Conservation (phyloP, 2,113 vertebrate genomes). For the Brachypodius melanocephalos region DNA sequence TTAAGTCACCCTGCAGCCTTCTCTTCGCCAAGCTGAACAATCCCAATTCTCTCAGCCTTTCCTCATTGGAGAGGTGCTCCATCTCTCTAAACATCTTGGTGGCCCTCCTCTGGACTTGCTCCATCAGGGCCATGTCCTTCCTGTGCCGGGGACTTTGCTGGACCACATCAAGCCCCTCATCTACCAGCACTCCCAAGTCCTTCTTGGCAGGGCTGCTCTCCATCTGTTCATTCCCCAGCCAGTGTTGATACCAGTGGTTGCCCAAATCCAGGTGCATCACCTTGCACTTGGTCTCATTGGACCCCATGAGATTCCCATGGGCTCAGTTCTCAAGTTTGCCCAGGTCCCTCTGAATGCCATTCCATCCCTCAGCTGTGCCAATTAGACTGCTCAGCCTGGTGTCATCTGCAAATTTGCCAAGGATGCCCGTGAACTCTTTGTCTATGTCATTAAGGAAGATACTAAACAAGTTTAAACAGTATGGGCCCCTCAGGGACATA, state of each 20-base stretch:
- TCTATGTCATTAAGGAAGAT: not conserved
- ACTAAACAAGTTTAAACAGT: not conserved
- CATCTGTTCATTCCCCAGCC: not conserved
- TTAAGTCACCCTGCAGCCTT: not conserved
- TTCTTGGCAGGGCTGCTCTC: rapidly evolving
- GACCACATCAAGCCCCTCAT: not conserved
- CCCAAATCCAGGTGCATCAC: not conserved
- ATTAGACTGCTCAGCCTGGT: not conserved
- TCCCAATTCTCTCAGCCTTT: not conserved
- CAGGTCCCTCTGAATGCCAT: not conserved
- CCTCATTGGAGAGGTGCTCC: not conserved
- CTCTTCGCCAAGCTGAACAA: not conserved
- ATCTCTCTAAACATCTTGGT: not conserved
- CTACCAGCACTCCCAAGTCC: not conserved
- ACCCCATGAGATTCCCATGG: not conserved
- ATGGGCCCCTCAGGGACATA: too few species aligned
- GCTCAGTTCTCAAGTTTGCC: not conserved
- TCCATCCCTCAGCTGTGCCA: not conserved
- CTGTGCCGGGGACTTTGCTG: not conserved
- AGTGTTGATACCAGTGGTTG: not conserved
- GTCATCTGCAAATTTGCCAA: not conserved
- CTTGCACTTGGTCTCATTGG: not conserved
- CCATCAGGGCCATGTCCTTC: not conserved
- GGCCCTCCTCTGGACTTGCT: rapidly evolving
- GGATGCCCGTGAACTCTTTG: not conserved